Base-by-base conservation (phyloP, 2,113 vertebrate species). In the Fregetta grallaria region DNA sequence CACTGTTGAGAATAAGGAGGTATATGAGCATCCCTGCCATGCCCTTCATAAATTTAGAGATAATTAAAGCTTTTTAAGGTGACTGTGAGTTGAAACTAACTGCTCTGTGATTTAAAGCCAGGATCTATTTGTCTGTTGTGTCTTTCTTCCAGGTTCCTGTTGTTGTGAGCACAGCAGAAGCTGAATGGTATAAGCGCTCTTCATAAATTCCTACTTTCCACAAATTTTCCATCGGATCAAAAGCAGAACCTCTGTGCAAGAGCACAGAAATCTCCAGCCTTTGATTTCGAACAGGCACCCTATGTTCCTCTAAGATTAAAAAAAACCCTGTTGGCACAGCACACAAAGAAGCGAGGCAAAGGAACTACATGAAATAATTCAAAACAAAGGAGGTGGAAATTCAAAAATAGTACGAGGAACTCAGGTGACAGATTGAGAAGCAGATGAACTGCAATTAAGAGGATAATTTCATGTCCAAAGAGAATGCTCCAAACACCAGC, bases 261-360 rank as follows among this genome's bases (percentile, higher is more conserved):
- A 94, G 90, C 82, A 95, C 83, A 97, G 88, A 96, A 91, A 81
- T 79, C 82, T 91, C 74, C 86, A 93, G 86, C 49, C 90, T 94
- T 93, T 95, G 92, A 95, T 95, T 94, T 86, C 82, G 89, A 94
- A 89, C 90, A 93, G 95, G 92, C 87, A 90, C 80, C 93, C 91
- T 87, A 34, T 71, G 93, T 78, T 91, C 77, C 62, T 92, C 80
- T 20, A 89, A 92, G 94, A 96, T 92, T 87, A 86, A 86, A 94
- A 88, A 91, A 76, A 26, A 11, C 13, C 44, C 72, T 63, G 81
- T 78, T 93, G 91, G 93, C 91, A 92, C 42, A 18, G 9, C 26
- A 59, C 38, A 61, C 62, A 90, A 78, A 49, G 86, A 92, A 76
- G 72, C 55, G 18, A 90, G n/a, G 77, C 40, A 78, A 75, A 91